Base-by-base conservation (phyloP, 37 sponge, comb jelly and placozoan species). In the Diacarnus erythraeanus region DNA sequence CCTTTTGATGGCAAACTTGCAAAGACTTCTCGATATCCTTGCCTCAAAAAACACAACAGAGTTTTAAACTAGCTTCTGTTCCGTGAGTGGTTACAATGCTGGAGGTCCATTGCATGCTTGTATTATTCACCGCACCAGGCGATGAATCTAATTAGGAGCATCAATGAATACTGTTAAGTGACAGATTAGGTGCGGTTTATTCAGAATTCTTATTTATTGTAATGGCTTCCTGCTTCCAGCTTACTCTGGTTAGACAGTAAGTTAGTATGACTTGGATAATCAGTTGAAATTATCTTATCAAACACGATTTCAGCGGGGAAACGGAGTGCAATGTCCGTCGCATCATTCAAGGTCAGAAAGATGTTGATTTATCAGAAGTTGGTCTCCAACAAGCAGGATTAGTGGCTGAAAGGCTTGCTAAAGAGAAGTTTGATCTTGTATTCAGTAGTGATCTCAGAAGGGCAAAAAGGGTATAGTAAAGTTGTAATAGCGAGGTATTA, bases 341-440 rank as follows among this genome's bases (percentile, higher is more conserved):
- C 3, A 65, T 86, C 30, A 74, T 86, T 29, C 86, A 86, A 67
- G 86, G 86, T 8, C 86, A 86, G 25, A 42, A n/a, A 34, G 75
- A 86, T 42, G 39, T 41, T 36, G 58, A 68, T 10, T 57, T 86
- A 21, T 80, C 80, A 1, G 75, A 69, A 6, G 33, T 34, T 34
- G 86, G 86, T 22, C 40, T 33, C 2, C 42, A 63, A 31, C 86
- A 86, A 57, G 74, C 65, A 8, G 34, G 51, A 17, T 26, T 37
- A 36, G 30, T 74, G 54, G 80, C 39, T 12, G 57, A 38, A 17
- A 59, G 76, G 56, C 75, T 86, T 27, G 75, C 80, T 34, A 18
- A 31, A 1, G 86, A 86, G 34, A 40, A 38, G 8, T 56, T 84
- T 27, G 56, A 71, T 22, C 40, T 33, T 1, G 38, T 77, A 21